Evolutionary conservation across 2,113 vertebrate species (phyloP), one percentile per base, ranked within the genome.

Genomic region (Hippolais icterina): DNA sequence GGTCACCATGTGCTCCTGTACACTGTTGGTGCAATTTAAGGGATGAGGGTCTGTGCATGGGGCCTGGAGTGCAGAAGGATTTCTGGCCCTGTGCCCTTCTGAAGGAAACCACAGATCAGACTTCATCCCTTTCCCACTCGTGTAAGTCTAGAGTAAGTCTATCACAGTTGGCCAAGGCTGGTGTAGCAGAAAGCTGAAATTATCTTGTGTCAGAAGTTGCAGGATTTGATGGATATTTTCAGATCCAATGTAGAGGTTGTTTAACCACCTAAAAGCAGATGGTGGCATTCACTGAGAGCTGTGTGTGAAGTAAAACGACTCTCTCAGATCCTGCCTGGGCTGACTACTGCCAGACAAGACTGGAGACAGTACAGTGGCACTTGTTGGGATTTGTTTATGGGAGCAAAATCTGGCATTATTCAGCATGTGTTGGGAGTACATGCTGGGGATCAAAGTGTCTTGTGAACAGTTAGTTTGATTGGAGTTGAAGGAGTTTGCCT

Each of bases 251-350:
- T 35, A 87, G 71, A 81, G 47, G 49, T 66, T 68, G 35, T 93
- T 96, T 91, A 91, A 83, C 84, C 41, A 90, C 91, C 63, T 90
- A 82, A 94, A 91, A 90, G 78, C 78, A 90, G 84, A 80, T 54
- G 66, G 59, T 83, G 44, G 63, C 49, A 42, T 81, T 92, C 21
- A 6, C 56, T 39, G 41, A 81, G 79, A 68, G 42, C 53, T 84
- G 68, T 0, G 4, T 75, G 33, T 78, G 70, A 65, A 86, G 54
- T 28, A 79, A 86, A 93, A 91, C 0, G 3, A 70, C 39, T 88
- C 25, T 83, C 64, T 83, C 71, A 39, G 44, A 79, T 64, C 52
- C 69, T 89, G 88, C 76, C 69, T 60, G 37, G 60, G 71, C 76
- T 84, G 72, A 37, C 56, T 83, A 74, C 70, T 96, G 85, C 72